Conservation (phyloP, 2,113 vertebrate genomes). For the Sander lucioperca region DNA sequence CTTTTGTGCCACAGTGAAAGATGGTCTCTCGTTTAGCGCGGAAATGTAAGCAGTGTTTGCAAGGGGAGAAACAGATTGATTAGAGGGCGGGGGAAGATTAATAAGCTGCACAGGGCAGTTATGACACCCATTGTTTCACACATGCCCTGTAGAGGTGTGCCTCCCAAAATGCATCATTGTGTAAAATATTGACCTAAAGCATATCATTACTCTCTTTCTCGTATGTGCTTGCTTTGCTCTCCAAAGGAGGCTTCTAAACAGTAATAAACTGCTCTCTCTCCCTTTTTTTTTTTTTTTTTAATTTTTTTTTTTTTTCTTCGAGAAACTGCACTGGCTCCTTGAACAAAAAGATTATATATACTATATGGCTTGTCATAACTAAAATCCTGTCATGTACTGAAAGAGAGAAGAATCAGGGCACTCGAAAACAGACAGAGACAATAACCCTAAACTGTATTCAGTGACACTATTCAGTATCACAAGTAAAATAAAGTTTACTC, state of each 20-base stretch:
- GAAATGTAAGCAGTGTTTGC: conserved; percentile 85
- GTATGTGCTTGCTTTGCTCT: conserved; percentile 43
- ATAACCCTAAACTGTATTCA: conserved; percentile 43
- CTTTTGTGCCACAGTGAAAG: conserved; percentile 82
- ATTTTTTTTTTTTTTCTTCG: conserved; percentile 26
- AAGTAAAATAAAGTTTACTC: conserved; percentile 16
- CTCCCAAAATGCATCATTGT: conserved; percentile 94
- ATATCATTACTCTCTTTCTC: conserved; percentile 92
- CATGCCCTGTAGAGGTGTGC: conserved; percentile 86
- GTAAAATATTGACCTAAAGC: conserved; percentile 95
- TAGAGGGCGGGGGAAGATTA: conserved; percentile 88
- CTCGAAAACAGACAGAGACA: conserved; percentile 83
- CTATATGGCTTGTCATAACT: conserved; percentile 74
- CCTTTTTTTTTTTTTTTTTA: conserved; percentile 35
- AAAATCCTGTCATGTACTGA: conserved; percentile 35
- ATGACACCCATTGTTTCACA: conserved; percentile 94
- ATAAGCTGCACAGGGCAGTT: conserved; percentile 90
- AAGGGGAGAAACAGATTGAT: conserved; percentile 91
- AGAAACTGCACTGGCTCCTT: conserved; percentile 20
- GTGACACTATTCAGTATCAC: conserved; percentile 24
- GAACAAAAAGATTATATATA: conserved; percentile 56
- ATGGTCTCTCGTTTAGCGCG: conserved; percentile 87
- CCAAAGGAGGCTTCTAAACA: conserved; percentile 59
- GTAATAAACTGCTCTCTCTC: conserved; percentile 50
- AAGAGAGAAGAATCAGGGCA: conserved; percentile 64